A percentile compares a stretch with the other conserved stretches of the same genome.
These are phyloP conservation scores for Thalpophila matura DNA, from an alignment of 2,888 invertebrate genomes.

Conservation along the genomic window DNA sequence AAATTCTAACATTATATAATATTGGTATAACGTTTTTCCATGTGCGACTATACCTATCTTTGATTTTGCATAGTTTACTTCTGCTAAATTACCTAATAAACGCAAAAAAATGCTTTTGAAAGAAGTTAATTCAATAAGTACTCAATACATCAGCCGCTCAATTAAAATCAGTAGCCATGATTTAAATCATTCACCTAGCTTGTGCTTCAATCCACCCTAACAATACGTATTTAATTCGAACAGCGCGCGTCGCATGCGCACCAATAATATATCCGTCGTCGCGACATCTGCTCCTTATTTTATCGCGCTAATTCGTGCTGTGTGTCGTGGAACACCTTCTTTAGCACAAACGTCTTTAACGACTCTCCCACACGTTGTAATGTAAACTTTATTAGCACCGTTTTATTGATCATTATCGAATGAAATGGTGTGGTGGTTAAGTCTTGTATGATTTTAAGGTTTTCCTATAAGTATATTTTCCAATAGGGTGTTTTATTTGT, in stretches of 20 bases:
- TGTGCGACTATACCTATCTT: too few species aligned
- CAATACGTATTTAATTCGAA: conserved; percentile 66
- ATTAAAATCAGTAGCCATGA: conserved; percentile 8
- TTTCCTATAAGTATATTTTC: conserved; percentile 43
- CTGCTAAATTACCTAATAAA: too few species aligned
- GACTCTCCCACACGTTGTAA: conserved; percentile 21
- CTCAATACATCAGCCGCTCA: neutral
- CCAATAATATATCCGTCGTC: conserved; percentile 80
- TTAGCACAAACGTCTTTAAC: conserved; percentile 59
- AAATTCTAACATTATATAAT: too few species aligned
- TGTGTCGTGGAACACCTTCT: conserved; percentile 64
- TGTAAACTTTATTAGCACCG: conserved; percentile 5
- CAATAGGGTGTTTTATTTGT: conserved; percentile 60
- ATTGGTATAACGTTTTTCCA: too few species aligned
- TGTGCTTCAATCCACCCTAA: conserved; percentile 49
- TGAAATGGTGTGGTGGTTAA: conserved; percentile 9
- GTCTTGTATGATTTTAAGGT: neutral
- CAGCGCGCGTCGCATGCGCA: conserved; percentile 66
- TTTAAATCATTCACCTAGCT: conserved; percentile 39
- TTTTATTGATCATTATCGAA: conserved; percentile 18
- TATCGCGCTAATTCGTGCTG: conserved; percentile 77
- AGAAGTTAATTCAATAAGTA: neutral
- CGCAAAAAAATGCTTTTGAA: neutral
- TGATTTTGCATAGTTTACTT: too few species aligned
- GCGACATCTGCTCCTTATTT: conserved; percentile 79